Percentiles rank a stretch among this genome's conserved stretches.
These are phyloP conservation scores for Romanomermis culicivorax DNA, from an alignment of 2,888 invertebrate species.

Conservation along the genomic window DNA sequence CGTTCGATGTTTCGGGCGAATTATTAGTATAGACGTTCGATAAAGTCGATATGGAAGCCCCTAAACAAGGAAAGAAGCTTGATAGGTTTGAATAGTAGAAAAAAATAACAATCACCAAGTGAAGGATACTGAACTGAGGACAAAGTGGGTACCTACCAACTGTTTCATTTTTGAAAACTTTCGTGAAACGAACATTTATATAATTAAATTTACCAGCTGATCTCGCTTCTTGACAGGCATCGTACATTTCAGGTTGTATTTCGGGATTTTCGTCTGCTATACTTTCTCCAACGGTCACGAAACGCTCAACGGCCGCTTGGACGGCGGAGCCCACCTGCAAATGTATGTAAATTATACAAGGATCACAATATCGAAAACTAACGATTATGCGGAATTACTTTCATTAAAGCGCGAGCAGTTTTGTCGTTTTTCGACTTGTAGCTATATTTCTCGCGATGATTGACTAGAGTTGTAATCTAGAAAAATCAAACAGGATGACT, in stretches of 20 bases:
- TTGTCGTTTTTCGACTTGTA: slow-evolving; percentile 40
- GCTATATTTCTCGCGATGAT: slow-evolving; percentile 43
- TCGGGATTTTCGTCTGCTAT: slow-evolving; percentile 95
- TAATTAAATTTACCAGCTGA: slow-evolving; percentile 88
- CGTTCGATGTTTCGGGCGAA: not conserved
- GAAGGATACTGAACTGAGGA: no score
- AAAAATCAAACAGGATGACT: slow-evolving; percentile 10
- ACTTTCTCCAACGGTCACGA: slow-evolving; percentile 91
- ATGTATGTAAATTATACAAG: not conserved
- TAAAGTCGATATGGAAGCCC: slow-evolving; percentile 69
- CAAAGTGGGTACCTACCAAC: no score
- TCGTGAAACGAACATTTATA: no score
- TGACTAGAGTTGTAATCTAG: slow-evolving; percentile 73
- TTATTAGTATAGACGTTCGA: slow-evolving; percentile 39
- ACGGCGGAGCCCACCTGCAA: slow-evolving; percentile 76
- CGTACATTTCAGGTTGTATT: slow-evolving; percentile 89
- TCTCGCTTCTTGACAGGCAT: slow-evolving; percentile 87
- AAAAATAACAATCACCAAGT: no score
- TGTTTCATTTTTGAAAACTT: no score
- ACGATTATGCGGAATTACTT: slow-evolving; percentile 15
- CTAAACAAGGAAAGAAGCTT: slow-evolving; percentile 38
- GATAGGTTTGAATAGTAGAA: no score
- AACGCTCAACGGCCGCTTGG: slow-evolving; percentile 84
- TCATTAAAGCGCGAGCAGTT: slow-evolving; percentile 49
- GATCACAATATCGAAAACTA: not conserved